Percentiles rank a stretch among this genome's conserved stretches.
These are phyloP conservation scores for Atethmia centrago DNA, from an alignment of 2,888 invertebrate species.

Conservation along the genomic window DNA sequence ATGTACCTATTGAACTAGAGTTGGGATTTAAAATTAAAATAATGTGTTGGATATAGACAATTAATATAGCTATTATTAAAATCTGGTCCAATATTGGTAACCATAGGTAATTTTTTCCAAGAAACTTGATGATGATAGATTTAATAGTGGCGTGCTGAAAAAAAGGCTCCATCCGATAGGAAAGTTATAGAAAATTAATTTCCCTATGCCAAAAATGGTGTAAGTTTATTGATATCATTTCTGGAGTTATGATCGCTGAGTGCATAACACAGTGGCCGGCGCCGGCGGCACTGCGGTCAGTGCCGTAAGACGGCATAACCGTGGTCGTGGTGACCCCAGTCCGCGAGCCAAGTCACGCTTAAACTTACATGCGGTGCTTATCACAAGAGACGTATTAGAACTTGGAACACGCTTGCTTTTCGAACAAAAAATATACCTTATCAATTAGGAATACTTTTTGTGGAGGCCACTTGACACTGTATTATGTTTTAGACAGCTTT, in stretches of 20 bases:
- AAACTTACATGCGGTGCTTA: not conserved
- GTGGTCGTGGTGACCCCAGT: not conserved
- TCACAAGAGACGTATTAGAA: not conserved
- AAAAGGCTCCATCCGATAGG: not conserved
- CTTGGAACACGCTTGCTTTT: not conserved
- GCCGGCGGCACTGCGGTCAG: slow-evolving; percentile 1
- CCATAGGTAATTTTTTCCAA: no score
- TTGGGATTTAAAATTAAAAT: not conserved
- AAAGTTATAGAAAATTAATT: not conserved
- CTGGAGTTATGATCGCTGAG: not conserved
- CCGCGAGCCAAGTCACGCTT: slow-evolving; percentile 9
- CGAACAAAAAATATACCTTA: not conserved
- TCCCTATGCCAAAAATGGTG: not conserved
- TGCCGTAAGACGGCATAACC: slow-evolving; percentile 29
- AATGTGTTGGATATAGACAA: not conserved
- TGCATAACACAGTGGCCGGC: not conserved
- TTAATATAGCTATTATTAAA: not conserved
- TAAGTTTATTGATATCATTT: slow-evolving; percentile 1
- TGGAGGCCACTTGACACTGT: not conserved
- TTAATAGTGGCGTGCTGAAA: not conserved
- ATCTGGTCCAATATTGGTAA: not conserved
- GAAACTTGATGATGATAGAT: not conserved
- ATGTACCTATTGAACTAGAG: not conserved
- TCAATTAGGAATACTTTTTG: not conserved
- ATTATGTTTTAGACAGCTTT: not conserved